Evolutionary conservation across 2,888 invertebrate species (phyloP).

Genomic region (Thymelicus lineola): DNA sequence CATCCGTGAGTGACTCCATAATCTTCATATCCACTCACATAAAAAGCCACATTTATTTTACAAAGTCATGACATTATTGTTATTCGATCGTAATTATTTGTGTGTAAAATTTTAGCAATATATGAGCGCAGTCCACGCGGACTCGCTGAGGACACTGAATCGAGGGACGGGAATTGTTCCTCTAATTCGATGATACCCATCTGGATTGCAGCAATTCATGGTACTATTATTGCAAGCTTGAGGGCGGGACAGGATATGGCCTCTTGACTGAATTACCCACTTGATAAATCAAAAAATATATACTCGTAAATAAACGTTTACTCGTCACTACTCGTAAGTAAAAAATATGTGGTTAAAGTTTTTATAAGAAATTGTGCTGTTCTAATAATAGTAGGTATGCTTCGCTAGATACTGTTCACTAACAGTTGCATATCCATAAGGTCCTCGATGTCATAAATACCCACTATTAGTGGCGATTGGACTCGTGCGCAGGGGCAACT

Average conservation of each 20-base stretch:
- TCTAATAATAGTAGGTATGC: background rate
- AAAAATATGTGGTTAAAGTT: too few species aligned
- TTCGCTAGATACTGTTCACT: background rate
- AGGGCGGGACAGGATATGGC: conserved; percentile 73
- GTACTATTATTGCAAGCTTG: conserved; percentile 69
- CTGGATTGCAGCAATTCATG: conserved; percentile 77
- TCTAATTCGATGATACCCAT: conserved; percentile 71
- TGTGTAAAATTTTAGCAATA: conserved; percentile 24
- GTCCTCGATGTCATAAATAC: conserved; percentile 20
- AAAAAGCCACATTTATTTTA: background rate
- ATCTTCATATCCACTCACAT: conserved; percentile 28
- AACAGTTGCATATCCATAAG: background rate
- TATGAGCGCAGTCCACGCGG: conserved; percentile 54
- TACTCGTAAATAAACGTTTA: too few species aligned
- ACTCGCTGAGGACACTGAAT: conserved; percentile 55
- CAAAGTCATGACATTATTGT: conserved; percentile 7
- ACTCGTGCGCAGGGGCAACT: conserved; percentile 27
- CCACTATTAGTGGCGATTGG: background rate
- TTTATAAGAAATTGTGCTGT: too few species aligned
- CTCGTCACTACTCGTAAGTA: too few species aligned
- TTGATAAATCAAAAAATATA: conserved; percentile 9
- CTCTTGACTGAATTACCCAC: conserved; percentile 69
- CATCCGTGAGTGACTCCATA: conserved; percentile 17
- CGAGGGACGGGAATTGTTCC: conserved; percentile 63
- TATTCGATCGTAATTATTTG: conserved; percentile 11